Conservation (phyloP, 1,140 invertebrate species). For the Muscidifurax raptorellus region DNA sequence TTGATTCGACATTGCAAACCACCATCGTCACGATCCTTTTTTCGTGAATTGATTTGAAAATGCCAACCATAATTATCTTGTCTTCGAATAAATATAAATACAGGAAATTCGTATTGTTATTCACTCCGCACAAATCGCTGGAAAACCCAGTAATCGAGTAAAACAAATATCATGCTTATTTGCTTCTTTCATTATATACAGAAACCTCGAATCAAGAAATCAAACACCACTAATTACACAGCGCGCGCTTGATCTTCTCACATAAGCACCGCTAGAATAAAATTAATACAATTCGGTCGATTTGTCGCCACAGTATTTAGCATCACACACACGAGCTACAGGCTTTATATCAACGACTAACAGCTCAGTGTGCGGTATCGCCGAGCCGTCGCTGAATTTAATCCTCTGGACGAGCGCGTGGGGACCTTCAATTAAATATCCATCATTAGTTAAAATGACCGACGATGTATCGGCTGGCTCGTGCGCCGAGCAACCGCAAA, state of each 20-base stretch:
- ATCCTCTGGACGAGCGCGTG: neutral
- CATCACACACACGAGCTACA: neutral
- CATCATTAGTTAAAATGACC: conserved; percentile 25
- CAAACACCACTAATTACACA: neutral
- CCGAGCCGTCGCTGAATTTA: neutral
- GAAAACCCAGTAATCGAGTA: no score
- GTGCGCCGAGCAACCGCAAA: conserved; percentile 1
- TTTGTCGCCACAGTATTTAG: neutral
- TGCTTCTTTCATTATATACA: no score
- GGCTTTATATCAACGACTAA: neutral
- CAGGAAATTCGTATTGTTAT: no score
- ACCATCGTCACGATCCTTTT: no score
- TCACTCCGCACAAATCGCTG: no score
- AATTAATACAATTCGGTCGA: neutral
- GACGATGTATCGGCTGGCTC: neutral
- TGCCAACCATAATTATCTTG: no score
- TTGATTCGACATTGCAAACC: no score
- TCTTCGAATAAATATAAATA: no score
- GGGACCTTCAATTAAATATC: conserved; percentile 11
- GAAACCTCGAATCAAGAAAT: neutral
- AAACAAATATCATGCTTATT: no score
- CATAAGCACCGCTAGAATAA: neutral
- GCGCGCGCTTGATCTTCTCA: neutral
- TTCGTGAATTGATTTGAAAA: no score
- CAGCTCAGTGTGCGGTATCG: neutral